These are phyloP conservation scores for Phalanger gymnotis DNA, from an alignment of 2,797 vertebrate genomes.

Conservation along the genomic window DNA sequence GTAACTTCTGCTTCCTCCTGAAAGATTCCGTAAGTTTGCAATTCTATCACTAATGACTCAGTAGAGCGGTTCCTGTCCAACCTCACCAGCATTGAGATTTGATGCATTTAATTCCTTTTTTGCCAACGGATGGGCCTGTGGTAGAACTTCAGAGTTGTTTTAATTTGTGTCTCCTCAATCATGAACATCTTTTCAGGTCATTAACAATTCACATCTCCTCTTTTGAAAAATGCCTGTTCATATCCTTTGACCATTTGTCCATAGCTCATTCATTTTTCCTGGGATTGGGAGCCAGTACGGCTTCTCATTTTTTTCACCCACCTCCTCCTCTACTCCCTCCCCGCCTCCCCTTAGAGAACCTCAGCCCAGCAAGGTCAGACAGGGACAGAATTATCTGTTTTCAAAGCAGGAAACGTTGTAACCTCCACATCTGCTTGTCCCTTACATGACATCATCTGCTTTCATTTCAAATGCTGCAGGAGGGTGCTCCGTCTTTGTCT, in stretches of 20 bases:
- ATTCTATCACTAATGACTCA: not conserved
- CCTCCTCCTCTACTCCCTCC: not conserved
- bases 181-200: not conserved
- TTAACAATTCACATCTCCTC: not conserved
- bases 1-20: not conserved
- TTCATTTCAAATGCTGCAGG: constrained; percentile 41
- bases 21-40: not conserved
- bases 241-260: not conserved
- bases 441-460: not conserved
- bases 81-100: not conserved
- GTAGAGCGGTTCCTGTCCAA: not conserved
- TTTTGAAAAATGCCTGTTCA: not conserved
- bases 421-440: constrained; percentile 50
- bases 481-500: constrained; percentile 19
- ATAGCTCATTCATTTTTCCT: not conserved
- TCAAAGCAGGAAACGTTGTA: constrained; percentile 53
- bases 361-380: constrained; percentile 13
- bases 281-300: not conserved
- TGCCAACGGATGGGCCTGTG: not conserved
- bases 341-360: not conserved
- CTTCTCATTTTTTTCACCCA: not conserved
- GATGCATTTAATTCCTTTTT: not conserved
- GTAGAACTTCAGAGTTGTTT: not conserved
- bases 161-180: not conserved
- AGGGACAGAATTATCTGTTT: constrained; percentile 46